Base-by-base conservation (phyloP, 2,888 invertebrate species). In the Lamellibrachia satsuma region DNA sequence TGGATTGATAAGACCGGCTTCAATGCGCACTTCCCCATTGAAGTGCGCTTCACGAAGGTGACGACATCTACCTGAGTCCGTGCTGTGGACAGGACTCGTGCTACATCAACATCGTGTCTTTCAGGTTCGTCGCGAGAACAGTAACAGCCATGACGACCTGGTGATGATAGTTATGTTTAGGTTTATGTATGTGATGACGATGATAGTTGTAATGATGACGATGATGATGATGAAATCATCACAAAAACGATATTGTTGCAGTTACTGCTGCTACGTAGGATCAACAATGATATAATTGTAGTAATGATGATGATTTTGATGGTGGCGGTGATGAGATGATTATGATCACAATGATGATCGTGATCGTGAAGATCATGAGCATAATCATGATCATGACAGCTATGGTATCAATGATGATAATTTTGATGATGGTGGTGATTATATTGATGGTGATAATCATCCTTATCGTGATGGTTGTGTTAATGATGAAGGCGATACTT, bases 41-140 rank as follows among this genome's bases (percentile, higher is more conserved):
- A 96, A 94, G 95, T 96, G 9, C 95, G 96, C 11, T 96, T 96
- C 94, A 95, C 95, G 11, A 95, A 95, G 93, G 94, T 15, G 96
- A 96, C 92, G 95, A 96, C 92, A 94, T 96, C 55, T 95, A 94
- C 93, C 94, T 96, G 91, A 96, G 96, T 93, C 96, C 96, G 22
- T 94, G 95, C n/a, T 95, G 95, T 93, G 95, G 95, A 15, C 94
- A 95, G 91, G 95, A 96, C 91, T 94, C 95, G 57, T 96, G 96
- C 93, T 96, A 95, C 93, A 96, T 96, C 92, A 96, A 96, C 93
- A 96, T 96, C 91, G 95, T 96, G 90, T 95, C 95, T 94, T 96
- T 95, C 94, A 95, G 96, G 96, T 96, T 15, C 15, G 75, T 75
- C 4, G 75, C 22, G 55, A 55, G 1, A 55, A 55, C 2, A 55